These are phyloP conservation scores for Halocynthia roretzi DNA, from an alignment of 23 tunicate genomes.

Conservation along the genomic window DNA sequence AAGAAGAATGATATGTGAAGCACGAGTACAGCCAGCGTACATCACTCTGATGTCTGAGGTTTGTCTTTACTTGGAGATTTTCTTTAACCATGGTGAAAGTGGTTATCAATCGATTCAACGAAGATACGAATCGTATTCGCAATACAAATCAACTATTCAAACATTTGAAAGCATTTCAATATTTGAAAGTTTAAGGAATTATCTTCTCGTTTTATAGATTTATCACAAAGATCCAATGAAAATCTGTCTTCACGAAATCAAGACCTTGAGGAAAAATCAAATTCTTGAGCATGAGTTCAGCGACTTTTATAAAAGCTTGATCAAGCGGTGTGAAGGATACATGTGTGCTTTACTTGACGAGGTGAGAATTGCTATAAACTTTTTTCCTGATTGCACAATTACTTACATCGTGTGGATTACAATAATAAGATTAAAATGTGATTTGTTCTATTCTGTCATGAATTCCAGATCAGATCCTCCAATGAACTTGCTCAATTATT, in stretches of 20 bases:
- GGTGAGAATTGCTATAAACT: conserved; percentile 18
- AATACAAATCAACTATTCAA: no score
- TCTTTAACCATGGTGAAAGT: no score
- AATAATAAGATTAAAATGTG: background rate
- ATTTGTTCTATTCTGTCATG: background rate
- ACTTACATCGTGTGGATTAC: background rate
- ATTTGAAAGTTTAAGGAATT: background rate
- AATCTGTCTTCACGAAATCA: conserved; percentile 42
- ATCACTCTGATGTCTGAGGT: conserved; percentile 67
- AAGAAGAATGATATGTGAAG: conserved; percentile 51
- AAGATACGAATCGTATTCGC: no score
- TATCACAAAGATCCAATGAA: conserved; percentile 39
- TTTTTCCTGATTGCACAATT: background rate
- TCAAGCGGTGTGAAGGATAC: conserved; percentile 40
- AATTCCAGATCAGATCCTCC: conserved; percentile 60
- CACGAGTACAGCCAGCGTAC: conserved; percentile 73
- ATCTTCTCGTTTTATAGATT: background rate
- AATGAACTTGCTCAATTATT: conserved; percentile 58
- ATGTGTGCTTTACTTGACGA: conserved; percentile 76
- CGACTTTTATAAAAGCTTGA: conserved; percentile 40
- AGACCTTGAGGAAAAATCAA: conserved; percentile 16
- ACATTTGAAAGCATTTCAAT: no score
- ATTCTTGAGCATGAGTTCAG: conserved; percentile 37
- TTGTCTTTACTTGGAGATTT: background rate
- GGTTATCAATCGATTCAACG: no score